These are phyloP conservation scores for Aporrectodea caliginosa DNA, from an alignment of 1,140 invertebrate species.

Conservation along the genomic window DNA sequence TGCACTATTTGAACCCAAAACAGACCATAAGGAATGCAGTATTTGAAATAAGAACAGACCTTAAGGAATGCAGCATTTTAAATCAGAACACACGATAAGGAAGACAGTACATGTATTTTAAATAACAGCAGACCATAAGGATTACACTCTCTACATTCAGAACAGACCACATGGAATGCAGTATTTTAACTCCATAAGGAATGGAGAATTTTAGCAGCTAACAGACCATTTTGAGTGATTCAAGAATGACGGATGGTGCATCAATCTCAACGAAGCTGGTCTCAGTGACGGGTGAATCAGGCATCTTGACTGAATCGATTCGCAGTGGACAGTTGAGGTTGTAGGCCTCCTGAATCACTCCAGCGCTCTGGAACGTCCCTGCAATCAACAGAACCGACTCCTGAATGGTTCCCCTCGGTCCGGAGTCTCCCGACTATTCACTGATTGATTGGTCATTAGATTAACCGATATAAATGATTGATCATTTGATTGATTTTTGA, in stretches of 20 bases:
- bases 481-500: neutral
- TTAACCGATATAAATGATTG: neutral
- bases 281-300: neutral
- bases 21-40: no score
- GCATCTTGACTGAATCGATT: slow-evolving; percentile 15
- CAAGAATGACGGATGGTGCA: slow-evolving; percentile 48
- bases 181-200: no score
- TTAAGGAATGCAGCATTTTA: no score
- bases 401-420: neutral
- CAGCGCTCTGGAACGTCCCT: slow-evolving; percentile 55
- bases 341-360: slow-evolving; percentile 53
- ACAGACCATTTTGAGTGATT: slow-evolving; percentile 47
- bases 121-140: neutral
- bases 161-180: no score
- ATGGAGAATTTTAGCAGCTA: no score
- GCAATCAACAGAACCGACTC: neutral
- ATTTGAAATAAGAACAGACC: no score
- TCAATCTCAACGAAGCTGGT: slow-evolving; percentile 39
- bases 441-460: neutral
- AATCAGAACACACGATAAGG: no score
- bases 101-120: neutral
- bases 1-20: no score
- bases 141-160: no score
- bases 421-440: neutral
- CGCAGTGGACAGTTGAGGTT: slow-evolving; percentile 51